phyloP scores from a whole-genome alignment of 2,797 vertebrate genomes.

The Eleutherodactylus coqui region DNA sequence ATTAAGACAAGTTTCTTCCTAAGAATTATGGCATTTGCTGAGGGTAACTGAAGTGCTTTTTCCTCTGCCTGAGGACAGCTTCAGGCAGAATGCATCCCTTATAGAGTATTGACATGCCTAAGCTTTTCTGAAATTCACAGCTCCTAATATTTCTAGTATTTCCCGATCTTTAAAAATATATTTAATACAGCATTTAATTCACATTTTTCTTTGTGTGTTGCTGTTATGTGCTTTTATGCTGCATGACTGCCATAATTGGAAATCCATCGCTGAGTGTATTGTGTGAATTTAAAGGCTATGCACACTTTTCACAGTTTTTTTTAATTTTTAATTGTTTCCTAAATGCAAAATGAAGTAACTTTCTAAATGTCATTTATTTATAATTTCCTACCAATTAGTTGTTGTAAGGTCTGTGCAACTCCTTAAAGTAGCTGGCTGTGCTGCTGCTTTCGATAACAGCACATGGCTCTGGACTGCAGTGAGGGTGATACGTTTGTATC shows the following conservation, averaged over 20 bases:
- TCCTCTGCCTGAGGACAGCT: conserved; percentile 29
- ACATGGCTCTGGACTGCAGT: too few relatives aligned
- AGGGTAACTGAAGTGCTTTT: conserved; percentile 16
- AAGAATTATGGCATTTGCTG: conserved; percentile 29
- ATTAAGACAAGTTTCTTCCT: background rate
- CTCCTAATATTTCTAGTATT: conserved; percentile 7
- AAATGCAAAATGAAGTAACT: background rate
- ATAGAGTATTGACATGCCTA: conserved; percentile 16
- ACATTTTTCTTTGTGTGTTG: background rate
- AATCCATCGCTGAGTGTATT: background rate
- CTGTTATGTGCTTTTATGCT: background rate
- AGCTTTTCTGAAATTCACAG: conserved; percentile 12
- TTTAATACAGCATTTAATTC: background rate
- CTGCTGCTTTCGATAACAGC: background rate
- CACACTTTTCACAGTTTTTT: background rate
- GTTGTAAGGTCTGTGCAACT: too few relatives aligned
- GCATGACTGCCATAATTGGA: background rate
- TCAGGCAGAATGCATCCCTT: conserved; percentile 39
- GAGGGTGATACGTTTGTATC: too few relatives aligned
- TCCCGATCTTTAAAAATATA: background rate
- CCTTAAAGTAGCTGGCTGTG: too few relatives aligned
- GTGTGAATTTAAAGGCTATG: background rate
- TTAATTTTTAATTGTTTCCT: background rate
- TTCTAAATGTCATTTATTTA: too few relatives aligned
- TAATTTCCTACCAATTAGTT: too few relatives aligned